Base-by-base conservation (phyloP, 2,113 vertebrate species). In the Setophaga coronata region DNA sequence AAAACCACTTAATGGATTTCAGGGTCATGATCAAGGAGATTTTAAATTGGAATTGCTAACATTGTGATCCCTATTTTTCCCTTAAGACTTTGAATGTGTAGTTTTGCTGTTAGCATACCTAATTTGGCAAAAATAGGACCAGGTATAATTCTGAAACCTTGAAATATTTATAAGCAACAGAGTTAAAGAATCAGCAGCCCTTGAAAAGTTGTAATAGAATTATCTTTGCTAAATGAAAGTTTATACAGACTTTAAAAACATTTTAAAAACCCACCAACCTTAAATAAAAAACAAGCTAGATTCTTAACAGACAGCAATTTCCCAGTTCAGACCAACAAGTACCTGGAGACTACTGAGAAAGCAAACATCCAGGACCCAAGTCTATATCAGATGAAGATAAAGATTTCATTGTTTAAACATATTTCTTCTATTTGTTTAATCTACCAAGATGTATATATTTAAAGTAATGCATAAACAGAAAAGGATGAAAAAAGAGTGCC, bases 221-320 rank as follows among this genome's bases (percentile, higher is more conserved):
- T 76, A 36, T n/a, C 26, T 66, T 83, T 83, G 18, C 16, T 54
- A 67, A 90, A 50, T 85, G 3, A 33, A 69, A 36, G 4, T 53
- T 67, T 56, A 69, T 56, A 24, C 19, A 85, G 12, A 18, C 34
- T 58, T 69, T 50, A 6, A 48, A 60, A 81, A 29, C 3, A 12
- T 73, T 14, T 14, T 4, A 34, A 51, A 5, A 1, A 4, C 2
- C 0, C 25, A 51, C 12, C 4, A 57, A 43, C 4, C 15, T 56
- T 79, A 61, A 79, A 51, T n/a, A 12, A 56, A 58, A 54, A 26
- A 0, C 2, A 38, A 9, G 14, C n/a, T 61, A 73, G 15, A 81
- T 65, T 54, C 50, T 51, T 56, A 77, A 47, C 6, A 82, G 29
- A 78, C 25, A 66, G 8, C 10, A 82, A 0, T 43, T 65, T 23